Conservation (phyloP, 2,888 invertebrate genomes). For the Dilophus febrilis region DNA sequence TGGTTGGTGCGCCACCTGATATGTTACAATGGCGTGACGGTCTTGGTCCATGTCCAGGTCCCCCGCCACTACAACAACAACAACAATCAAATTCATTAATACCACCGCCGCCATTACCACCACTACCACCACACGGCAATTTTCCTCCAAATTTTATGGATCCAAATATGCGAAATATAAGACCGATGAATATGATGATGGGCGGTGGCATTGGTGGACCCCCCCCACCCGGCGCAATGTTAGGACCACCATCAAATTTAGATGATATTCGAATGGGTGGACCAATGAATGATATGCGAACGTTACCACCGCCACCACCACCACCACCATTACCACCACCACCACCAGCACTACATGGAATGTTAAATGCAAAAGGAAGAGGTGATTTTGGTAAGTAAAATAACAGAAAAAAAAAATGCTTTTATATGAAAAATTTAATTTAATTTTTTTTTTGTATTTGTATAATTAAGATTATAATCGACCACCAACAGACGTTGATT, state of each 20-base stretch:
- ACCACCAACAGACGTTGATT: constrained; percentile 9
- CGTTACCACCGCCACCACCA: too few relatives aligned
- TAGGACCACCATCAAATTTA: constrained; percentile 1
- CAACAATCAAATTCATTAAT: neutral
- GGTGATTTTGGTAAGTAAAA: too few relatives aligned
- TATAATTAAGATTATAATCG: constrained; percentile 4
- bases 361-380: too few relatives aligned
- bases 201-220: constrained; percentile 15
- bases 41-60: neutral
- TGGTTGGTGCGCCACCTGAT: constrained; percentile 1
- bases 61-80: neutral
- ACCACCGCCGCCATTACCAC: neutral
- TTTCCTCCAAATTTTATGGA: constrained; percentile 19
- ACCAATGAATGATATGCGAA: neutral
- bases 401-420: too few relatives aligned
- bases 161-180: constrained; percentile 17
- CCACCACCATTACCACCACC: too few relatives aligned
- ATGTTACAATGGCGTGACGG: constrained; percentile 15
- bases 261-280: constrained; percentile 2
- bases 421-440: neutral
- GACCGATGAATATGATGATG: constrained; percentile 12
- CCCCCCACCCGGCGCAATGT: constrained; percentile 6
- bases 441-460: neutral
- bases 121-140: neutral
- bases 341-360: too few relatives aligned